Evolutionary conservation across 2,113 vertebrate genomes (phyloP).

Genomic region (Burhinus bistriatus): DNA sequence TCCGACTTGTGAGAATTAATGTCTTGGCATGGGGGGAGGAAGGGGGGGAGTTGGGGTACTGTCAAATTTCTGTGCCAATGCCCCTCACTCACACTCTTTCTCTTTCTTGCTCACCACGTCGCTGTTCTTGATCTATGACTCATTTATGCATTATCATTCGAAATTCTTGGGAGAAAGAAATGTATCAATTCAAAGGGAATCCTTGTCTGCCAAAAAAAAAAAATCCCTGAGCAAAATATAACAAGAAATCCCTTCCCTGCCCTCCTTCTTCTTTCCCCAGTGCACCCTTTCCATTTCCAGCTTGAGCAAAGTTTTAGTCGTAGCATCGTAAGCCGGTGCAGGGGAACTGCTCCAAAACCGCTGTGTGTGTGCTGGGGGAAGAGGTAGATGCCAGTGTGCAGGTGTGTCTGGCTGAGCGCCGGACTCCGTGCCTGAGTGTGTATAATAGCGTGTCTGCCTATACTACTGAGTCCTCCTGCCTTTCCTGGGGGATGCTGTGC

Average conservation of each 20-base stretch:
- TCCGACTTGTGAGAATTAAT: constrained; percentile 99
- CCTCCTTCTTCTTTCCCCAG: neutral
- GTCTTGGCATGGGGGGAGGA: constrained; percentile 87
- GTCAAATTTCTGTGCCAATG: constrained; percentile 78
- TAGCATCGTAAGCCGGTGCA: neutral
- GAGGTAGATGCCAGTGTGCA: neutral
- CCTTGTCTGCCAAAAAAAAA: constrained; percentile 47
- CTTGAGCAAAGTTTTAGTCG: neutral
- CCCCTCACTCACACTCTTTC: constrained; percentile 67
- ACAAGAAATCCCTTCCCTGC: neutral
- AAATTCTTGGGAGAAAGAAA: constrained; percentile 74
- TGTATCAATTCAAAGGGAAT: constrained; percentile 71
- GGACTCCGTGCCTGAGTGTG: neutral
- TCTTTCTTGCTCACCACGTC: constrained; percentile 62
- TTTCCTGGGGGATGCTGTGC: neutral
- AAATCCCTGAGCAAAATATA: constrained; percentile 3
- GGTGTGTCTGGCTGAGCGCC: neutral
- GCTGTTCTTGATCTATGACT: constrained; percentile 72
- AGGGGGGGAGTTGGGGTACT: constrained; percentile 70
- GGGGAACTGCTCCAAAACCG: neutral
- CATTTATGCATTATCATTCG: constrained; percentile 70
- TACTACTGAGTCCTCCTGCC: neutral
- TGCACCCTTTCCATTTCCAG: neutral
- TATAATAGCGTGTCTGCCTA: neutral
- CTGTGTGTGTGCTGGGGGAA: neutral